phyloP scores from a whole-genome alignment of 2,888 invertebrate species.

The Elysia crispata region DNA sequence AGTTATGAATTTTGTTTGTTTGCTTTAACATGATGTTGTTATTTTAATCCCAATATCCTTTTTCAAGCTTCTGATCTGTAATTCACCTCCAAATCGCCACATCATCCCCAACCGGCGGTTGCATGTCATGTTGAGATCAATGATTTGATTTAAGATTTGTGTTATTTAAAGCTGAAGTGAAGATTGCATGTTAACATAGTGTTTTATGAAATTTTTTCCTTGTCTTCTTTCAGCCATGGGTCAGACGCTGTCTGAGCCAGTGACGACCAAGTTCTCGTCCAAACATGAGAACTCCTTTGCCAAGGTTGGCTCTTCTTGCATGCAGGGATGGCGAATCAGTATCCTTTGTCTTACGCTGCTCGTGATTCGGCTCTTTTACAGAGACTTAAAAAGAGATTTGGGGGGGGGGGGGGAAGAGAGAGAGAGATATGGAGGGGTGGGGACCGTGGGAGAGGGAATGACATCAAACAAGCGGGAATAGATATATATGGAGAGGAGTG shows the following conservation, averaged over 20 bases:
- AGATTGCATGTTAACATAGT: not conserved
- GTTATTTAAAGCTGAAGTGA: not conserved
- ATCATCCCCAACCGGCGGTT: not conserved
- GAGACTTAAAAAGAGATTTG: too few species aligned
- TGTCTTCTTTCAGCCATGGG: constrained; percentile 84
- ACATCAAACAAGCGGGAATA: too few species aligned
- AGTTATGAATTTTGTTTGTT: too few species aligned
- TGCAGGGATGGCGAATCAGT: constrained; percentile 99
- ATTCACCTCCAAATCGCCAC: not conserved
- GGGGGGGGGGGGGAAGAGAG: too few species aligned
- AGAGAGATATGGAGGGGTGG: too few species aligned
- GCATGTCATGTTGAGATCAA: not conserved
- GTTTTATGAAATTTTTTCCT: constrained; percentile 25
- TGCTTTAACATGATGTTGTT: not conserved
- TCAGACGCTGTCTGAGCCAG: constrained; percentile 97
- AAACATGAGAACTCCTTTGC: constrained; percentile 76
- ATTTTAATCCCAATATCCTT: not conserved
- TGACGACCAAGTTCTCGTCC: constrained; percentile 83
- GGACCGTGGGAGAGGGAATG: too few species aligned
- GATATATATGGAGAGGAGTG: too few species aligned
- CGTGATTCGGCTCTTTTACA: too few species aligned
- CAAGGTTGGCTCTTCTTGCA: constrained; percentile 95
- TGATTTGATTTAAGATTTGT: not conserved
- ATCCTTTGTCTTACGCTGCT: too few species aligned
- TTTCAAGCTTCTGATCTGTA: too few species aligned